Evolutionary conservation across 2,797 vertebrate genomes (phyloP).

Genomic region (Crenichthys baileyi): DNA sequence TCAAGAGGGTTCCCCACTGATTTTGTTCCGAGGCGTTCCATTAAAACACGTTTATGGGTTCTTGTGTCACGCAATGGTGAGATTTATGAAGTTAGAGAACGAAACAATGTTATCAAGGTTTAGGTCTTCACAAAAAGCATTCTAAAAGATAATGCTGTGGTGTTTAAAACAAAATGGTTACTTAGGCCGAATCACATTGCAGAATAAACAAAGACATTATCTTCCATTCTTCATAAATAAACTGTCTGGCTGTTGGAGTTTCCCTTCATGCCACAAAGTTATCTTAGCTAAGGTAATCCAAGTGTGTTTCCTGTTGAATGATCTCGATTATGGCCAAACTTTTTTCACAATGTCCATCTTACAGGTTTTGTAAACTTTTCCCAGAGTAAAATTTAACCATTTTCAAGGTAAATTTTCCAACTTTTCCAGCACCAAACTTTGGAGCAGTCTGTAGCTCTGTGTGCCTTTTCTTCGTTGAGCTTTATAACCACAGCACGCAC

Average conservation of each 20-base stretch:
- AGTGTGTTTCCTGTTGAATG: not conserved
- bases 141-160: not conserved
- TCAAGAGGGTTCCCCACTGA: not conserved
- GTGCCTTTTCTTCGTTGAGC: no score
- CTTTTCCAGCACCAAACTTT: no score
- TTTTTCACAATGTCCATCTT: no score
- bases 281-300: not conserved
- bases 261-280: not conserved
- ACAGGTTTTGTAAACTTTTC: no score
- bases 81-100: not conserved
- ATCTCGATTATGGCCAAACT: no score
- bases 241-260: not conserved
- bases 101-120: not conserved
- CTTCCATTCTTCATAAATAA: not conserved
- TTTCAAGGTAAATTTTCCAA: no score
- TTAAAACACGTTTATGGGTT: not conserved
- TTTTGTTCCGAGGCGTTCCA: not conserved
- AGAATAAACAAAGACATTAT: not conserved
- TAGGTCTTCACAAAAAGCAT: not conserved
- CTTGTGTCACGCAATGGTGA: not conserved
- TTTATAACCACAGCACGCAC: no score
- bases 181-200: no score
- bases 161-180: not conserved
- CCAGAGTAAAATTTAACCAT: no score
- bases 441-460: no score